Base-by-base conservation (phyloP, 2,113 vertebrate species). In the Tenebrosternarchus preto region DNA sequence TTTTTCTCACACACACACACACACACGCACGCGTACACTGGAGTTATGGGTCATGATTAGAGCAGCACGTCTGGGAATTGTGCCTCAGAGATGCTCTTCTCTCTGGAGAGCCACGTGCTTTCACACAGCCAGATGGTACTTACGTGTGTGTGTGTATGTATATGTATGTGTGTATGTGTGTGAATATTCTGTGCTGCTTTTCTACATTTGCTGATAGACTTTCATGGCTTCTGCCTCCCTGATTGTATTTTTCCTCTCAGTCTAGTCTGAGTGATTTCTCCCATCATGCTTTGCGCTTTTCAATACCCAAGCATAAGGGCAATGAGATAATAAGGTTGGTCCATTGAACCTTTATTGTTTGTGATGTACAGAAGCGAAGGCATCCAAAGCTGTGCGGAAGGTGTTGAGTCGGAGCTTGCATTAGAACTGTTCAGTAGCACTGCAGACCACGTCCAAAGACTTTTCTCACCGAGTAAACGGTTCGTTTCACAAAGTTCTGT, bases 91-190 rank as follows among this genome's bases (percentile, higher is more conserved):
- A 86, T 73, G 56, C 55, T 22, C 73, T 9, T 76, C 39, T 89
- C 90, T 88, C 90, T 77, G 86, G 88, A 91, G 91, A 90, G 84
- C 87, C 89, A 73, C 80, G 83, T 88, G 88, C 88, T n/a, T 85
- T 87, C 78, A 84, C 80, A 87, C 78, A 88, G 87, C 88, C 91
- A 92, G 90, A 91, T 93, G 91, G 92, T 87, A 76, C 89, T 86
- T 87, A 71, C 85, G 83, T 78, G 76, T 16, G 71, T 56, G 84
- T 79, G 76, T 74, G 66, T 83, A 64, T 87, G 84, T 87, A 66
- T 87, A 74, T 86, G 79, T 80, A 68, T 59, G 69, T 85, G 61
- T 68, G 66, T 46, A 46, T 56, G 60, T 36, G 27, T 33, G 43
- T 63, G n/a, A n/a, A n/a, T n/a, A n/a, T n/a, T n/a, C n/a, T 46